phyloP scores from a whole-genome alignment of 92 coral and sea anemone species.

The Nematostella vectensis region DNA sequence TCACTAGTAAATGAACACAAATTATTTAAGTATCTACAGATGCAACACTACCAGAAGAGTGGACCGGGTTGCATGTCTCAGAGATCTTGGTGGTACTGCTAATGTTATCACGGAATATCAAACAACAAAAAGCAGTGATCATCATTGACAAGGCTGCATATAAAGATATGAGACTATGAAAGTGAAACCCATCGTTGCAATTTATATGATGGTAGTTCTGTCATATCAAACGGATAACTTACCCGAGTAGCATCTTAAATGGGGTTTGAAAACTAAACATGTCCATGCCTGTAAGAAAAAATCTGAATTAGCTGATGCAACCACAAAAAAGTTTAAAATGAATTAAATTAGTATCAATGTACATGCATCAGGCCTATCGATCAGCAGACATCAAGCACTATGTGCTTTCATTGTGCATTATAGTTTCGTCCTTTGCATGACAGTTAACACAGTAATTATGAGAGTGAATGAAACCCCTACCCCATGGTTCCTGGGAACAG shows the following conservation, averaged over 20 bases:
- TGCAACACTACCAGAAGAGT: neutral
- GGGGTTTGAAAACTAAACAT: too few relatives aligned
- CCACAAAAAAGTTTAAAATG: too few relatives aligned
- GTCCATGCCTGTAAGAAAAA: too few relatives aligned
- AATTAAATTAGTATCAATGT: too few relatives aligned
- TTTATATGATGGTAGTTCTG: too few relatives aligned
- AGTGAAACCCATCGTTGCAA: too few relatives aligned
- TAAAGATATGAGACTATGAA: too few relatives aligned
- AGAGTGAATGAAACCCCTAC: too few relatives aligned
- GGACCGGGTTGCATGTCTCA: slow-evolving; percentile 40
- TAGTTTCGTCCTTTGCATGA: slow-evolving; percentile 22
- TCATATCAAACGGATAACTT: too few relatives aligned
- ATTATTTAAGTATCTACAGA: neutral
- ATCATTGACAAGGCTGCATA: slow-evolving; percentile 50
- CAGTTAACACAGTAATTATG: neutral
- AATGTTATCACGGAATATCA: slow-evolving; percentile 51
- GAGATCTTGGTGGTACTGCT: slow-evolving; percentile 65
- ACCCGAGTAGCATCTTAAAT: too few relatives aligned
- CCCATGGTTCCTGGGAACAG: too few relatives aligned
- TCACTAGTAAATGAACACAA: neutral
- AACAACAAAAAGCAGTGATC: slow-evolving; percentile 55
- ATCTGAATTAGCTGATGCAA: too few relatives aligned
- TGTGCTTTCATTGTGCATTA: slow-evolving; percentile 2
- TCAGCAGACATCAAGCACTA: slow-evolving; percentile 22
- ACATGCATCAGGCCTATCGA: slow-evolving; percentile 73